Percentiles rank a stretch among this genome's conserved stretches.
These are phyloP conservation scores for Odontomachus brunneus DNA, from an alignment of 1,140 invertebrate species.

Conservation along the genomic window DNA sequence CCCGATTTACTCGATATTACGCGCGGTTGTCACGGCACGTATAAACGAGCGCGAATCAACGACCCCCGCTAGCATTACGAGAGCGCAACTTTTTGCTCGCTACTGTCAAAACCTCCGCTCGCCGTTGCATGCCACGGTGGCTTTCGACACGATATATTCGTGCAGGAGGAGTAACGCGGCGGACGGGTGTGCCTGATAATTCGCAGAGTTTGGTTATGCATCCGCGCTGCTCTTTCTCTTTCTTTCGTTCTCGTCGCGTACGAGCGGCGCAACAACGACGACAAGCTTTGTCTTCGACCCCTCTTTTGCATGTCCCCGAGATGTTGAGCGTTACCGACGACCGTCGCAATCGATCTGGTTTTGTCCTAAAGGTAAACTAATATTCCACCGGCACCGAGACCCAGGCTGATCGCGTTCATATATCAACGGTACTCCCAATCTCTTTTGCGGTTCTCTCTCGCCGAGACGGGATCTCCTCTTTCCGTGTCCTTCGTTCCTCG, in stretches of 20 bases:
- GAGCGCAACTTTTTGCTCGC: constrained; percentile 39
- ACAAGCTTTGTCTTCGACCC: background rate
- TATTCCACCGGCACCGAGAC: constrained; percentile 41
- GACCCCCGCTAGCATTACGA: constrained; percentile 46
- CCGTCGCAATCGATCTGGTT: constrained; percentile 33
- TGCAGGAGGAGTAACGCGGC: background rate
- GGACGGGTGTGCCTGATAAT: background rate
- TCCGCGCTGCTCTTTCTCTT: too few relatives aligned
- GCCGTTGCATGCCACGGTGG: background rate
- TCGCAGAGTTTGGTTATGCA: background rate
- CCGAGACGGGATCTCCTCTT: constrained; percentile 68
- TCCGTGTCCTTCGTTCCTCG: constrained; percentile 63
- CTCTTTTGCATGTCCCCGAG: background rate
- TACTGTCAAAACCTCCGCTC: background rate
- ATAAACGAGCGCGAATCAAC: constrained; percentile 56
- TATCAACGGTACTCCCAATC: constrained; percentile 54
- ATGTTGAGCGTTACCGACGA: constrained; percentile 31
- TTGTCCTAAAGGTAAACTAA: constrained; percentile 48
- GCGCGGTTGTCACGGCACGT: constrained; percentile 49
- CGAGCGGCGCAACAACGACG: background rate
- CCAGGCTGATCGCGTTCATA: constrained; percentile 49
- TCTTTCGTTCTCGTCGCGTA: background rate
- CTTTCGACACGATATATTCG: constrained; percentile 11
- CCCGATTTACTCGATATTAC: constrained; percentile 63
- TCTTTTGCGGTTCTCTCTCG: constrained; percentile 54